Percentiles rank a stretch among this genome's conserved stretches.
Evolutionary conservation across 2,797 vertebrate genomes (phyloP).

Genomic region (Thripadectes ignobilis): DNA sequence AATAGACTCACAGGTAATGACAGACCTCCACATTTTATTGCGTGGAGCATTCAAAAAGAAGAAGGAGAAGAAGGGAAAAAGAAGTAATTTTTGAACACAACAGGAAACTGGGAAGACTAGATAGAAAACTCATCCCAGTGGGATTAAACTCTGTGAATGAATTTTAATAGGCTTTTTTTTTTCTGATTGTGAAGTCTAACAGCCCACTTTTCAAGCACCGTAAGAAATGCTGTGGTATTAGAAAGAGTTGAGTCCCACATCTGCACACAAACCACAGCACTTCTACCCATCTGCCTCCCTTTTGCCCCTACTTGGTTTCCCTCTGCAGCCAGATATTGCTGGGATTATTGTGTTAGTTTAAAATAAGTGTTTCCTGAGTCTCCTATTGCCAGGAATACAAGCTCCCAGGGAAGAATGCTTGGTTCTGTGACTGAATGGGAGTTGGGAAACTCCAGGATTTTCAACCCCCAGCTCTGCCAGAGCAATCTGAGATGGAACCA

Average conservation of each 20-base stretch:
- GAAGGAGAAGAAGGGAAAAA: background rate
- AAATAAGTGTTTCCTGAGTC: background rate
- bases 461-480: background rate
- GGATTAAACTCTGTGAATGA: constrained; percentile 42
- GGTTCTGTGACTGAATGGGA: background rate
- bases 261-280: background rate
- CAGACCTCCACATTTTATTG: constrained; percentile 40
- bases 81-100: constrained; percentile 26
- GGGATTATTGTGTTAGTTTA: background rate
- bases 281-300: background rate
- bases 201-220: background rate
- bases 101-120: constrained; percentile 31
- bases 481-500: background rate
- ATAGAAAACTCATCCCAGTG: constrained; percentile 1
- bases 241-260: background rate
- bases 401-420: background rate
- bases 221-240: background rate
- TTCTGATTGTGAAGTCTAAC: background rate
- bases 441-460: background rate
- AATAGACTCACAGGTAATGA: constrained; percentile 44
- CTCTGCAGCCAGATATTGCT: background rate
- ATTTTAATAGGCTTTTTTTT: constrained; percentile 14
- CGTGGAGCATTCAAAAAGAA: background rate
- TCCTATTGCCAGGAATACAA: background rate
- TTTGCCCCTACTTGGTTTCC: background rate